These are phyloP conservation scores for Podabrus alpinus DNA, from an alignment of 2,888 invertebrate species.

Conservation along the genomic window DNA sequence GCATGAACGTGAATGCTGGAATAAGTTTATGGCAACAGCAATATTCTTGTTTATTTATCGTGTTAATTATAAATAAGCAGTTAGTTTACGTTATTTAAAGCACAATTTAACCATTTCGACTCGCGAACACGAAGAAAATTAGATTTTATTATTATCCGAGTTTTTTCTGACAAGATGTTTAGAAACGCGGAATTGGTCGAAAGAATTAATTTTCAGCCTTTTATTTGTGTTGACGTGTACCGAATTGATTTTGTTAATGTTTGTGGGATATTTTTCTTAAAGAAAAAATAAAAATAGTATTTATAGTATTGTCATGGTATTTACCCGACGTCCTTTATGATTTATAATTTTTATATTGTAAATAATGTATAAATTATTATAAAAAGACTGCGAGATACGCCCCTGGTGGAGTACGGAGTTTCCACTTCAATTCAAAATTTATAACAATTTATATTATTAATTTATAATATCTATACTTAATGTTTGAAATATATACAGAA, in stretches of 20 bases:
- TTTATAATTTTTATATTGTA: no score
- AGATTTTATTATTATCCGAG: not conserved
- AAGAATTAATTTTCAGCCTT: not conserved
- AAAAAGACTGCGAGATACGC: no score
- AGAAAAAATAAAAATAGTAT: no score
- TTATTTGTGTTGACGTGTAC: not conserved
- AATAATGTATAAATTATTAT: no score
- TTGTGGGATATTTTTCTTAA: not conserved
- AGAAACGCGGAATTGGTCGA: not conserved
- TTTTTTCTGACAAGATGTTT: not conserved
- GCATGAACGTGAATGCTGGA: not conserved
- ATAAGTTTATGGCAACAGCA: not conserved
- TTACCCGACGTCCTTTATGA: no score
- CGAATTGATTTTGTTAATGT: not conserved
- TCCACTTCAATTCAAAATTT: no score
- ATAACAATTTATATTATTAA: no score
- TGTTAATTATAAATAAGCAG: not conserved
- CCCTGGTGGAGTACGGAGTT: no score
- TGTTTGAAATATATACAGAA: no score
- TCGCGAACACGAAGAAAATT: not conserved
- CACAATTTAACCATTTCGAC: not conserved
- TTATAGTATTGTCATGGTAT: no score
- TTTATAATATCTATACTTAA: no score
- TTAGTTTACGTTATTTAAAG: not conserved
- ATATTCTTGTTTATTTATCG: conserved; percentile 6